These are phyloP conservation scores for Lordiphosa clarofinis DNA, from an alignment of 1,140 invertebrate species.

Conservation along the genomic window DNA sequence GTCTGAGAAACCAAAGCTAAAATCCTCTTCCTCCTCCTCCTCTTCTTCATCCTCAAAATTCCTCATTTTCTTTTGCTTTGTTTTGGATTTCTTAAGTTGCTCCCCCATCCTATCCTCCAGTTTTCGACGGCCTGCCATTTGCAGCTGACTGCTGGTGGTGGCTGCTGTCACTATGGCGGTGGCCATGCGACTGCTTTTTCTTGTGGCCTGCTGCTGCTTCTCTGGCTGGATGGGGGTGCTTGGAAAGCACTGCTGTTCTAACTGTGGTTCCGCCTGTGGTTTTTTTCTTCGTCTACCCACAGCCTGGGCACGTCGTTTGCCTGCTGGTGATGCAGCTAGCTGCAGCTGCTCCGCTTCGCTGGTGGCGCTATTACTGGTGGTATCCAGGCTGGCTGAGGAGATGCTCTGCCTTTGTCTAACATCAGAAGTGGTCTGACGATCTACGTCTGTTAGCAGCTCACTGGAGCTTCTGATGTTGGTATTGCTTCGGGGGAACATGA, in stretches of 20 bases:
- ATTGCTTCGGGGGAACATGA: slow-evolving; percentile 87
- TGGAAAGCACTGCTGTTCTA: slow-evolving; percentile 61
- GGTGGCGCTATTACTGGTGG: slow-evolving; percentile 42
- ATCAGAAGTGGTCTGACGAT: slow-evolving; percentile 79
- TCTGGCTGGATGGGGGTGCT: slow-evolving; percentile 79
- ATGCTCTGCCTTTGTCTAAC: slow-evolving; percentile 49
- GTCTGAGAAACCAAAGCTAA: slow-evolving; percentile 31
- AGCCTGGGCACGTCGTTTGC: slow-evolving; percentile 37
- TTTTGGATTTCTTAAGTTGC: slow-evolving; percentile 9
- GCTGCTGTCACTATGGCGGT: slow-evolving; percentile 72
- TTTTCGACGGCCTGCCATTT: slow-evolving; percentile 39
- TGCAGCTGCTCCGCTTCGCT: slow-evolving; percentile 48
- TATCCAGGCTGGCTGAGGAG: slow-evolving; percentile 56
- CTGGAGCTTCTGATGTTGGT: slow-evolving; percentile 81
- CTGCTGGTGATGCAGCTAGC: background rate
- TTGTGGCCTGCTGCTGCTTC: slow-evolving; percentile 45
- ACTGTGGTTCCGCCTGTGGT: background rate
- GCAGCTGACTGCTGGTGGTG: slow-evolving; percentile 67
- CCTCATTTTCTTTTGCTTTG: slow-evolving; percentile 72
- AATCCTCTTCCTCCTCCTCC: slow-evolving; percentile 35
- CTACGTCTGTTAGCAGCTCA: slow-evolving; percentile 77
- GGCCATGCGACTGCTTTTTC: slow-evolving; percentile 70
- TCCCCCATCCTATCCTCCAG: slow-evolving; percentile 79
- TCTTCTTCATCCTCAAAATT: slow-evolving; percentile 23
- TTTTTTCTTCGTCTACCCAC: slow-evolving; percentile 49